Evolutionary conservation across 2,888 invertebrate genomes (phyloP).

Genomic region (Drosophila atripex): DNA sequence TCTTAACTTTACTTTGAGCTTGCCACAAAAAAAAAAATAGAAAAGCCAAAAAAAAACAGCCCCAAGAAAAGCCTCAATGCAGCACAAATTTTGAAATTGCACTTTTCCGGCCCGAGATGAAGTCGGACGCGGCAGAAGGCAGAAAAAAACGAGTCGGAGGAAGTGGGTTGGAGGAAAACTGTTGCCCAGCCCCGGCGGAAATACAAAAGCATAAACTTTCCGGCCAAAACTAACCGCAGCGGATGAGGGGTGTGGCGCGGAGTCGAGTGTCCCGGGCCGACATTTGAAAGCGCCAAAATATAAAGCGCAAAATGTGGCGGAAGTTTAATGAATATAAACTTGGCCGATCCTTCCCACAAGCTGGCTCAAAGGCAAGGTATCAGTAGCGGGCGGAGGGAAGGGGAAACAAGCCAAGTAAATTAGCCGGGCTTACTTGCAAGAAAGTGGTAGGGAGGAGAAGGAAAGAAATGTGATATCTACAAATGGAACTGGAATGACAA

Average conservation of each 20-base stretch:
- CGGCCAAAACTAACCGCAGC: conserved; percentile 64
- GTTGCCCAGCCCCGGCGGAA: conserved; percentile 65
- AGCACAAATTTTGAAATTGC: conserved; percentile 74
- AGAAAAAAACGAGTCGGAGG: conserved; percentile 27
- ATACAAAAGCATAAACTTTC: conserved; percentile 80
- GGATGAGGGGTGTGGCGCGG: conserved; percentile 1
- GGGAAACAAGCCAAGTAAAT: conserved; percentile 57
- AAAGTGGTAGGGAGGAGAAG: conserved; percentile 1
- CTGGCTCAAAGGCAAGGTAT: conserved; percentile 30
- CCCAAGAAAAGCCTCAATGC: conserved; percentile 46
- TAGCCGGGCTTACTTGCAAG: conserved; percentile 50
- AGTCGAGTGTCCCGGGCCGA: conserved; percentile 41
- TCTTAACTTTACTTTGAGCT: conserved; percentile 51
- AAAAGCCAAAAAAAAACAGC: conserved; percentile 8
- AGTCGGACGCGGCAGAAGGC: conserved; percentile 12
- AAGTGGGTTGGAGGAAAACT: conserved; percentile 29
- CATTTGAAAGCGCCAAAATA: conserved; percentile 53
- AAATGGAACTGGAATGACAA: conserved; percentile 37
- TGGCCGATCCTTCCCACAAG: conserved; percentile 54
- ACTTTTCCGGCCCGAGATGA: conserved; percentile 68
- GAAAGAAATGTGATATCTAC: conserved; percentile 36
- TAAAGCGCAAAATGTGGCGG: conserved; percentile 69
- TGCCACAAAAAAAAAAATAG: conserved; percentile 12
- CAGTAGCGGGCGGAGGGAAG: no score
- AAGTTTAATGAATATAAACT: conserved; percentile 79